Evolutionary conservation across 2,113 vertebrate genomes (phyloP).

Genomic region (Tympanuchus pallidicinctus): DNA sequence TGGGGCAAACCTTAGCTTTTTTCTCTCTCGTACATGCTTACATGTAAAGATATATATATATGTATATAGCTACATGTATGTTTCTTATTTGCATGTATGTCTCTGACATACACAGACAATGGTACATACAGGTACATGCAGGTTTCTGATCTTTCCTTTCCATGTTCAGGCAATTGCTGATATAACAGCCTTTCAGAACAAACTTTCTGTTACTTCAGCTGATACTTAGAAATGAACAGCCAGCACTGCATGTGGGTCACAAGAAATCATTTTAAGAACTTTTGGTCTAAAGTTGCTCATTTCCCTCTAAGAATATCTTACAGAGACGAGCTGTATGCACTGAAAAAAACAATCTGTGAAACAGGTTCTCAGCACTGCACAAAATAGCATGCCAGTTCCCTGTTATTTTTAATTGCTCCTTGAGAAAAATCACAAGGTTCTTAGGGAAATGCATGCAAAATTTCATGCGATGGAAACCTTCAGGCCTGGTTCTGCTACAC

Average conservation of each 20-base stretch:
- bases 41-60: background rate
- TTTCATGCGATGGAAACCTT: background rate
- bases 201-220: background rate
- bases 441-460: background rate
- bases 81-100: background rate
- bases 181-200: background rate
- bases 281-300: background rate
- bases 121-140: background rate
- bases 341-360: background rate
- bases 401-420: background rate
- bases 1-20: background rate
- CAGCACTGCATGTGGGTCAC: rapidly evolving
- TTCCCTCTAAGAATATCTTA: background rate
- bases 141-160: background rate
- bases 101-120: background rate
- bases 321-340: background rate
- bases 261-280: background rate
- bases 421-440: background rate
- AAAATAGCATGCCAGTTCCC: background rate
- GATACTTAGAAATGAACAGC: background rate
- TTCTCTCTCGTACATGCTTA: background rate
- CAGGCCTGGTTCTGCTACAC: background rate
- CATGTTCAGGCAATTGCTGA: background rate
- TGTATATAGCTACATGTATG: rapidly evolving
- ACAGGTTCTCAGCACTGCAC: background rate